Base-by-base conservation (phyloP, 2,888 invertebrate species). In the Pyrrhia umbra region DNA sequence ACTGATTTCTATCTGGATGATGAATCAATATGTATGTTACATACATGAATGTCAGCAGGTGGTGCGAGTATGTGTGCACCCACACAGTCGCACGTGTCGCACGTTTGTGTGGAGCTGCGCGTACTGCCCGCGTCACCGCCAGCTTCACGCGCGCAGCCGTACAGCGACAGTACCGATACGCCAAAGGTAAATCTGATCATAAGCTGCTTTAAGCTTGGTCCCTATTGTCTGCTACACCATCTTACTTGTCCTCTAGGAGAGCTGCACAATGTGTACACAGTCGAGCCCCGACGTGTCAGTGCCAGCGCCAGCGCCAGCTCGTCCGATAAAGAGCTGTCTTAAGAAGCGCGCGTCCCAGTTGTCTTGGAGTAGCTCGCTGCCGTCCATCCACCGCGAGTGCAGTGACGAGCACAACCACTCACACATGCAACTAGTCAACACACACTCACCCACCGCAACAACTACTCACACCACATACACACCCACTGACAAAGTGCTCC, bases 401-500 rank as follows among this genome's bases (percentile, higher is more conserved):
- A 86, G 83, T 49, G 90, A 88, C 9, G 90, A 88, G 15, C 76
- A 83, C 1, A 87, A 88, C 4, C 88, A 90, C 60, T 89, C 92
- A 0, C 90, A 92, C 49, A 91, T 90, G 46, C 92, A 92, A 62
- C 88, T 90, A 79, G 90, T 92, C 39, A 93, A 92, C 65, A 86
- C 88, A 60, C 90, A 92, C 70, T 91, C 90, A 0, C 91, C 92
- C 55, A 25, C 40, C 88, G 91, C 72, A 91, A 90, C 25, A 90
- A 90, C 21, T 88, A 87, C 71, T 90, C 91, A 27, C 92, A 94
- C 78, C 88, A 91, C 67, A 87, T 88, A 23, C 0, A 90, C 91
- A 0, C 91, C 92, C 57, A 88, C 93, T 30, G 96, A 96, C 78
- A 96, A 96, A 61, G 97, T 98, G 95, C 91, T 98, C 51, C 97